These are phyloP conservation scores for Lucilia cuprina DNA, from an alignment of 1,140 invertebrate species.

Conservation along the genomic window DNA sequence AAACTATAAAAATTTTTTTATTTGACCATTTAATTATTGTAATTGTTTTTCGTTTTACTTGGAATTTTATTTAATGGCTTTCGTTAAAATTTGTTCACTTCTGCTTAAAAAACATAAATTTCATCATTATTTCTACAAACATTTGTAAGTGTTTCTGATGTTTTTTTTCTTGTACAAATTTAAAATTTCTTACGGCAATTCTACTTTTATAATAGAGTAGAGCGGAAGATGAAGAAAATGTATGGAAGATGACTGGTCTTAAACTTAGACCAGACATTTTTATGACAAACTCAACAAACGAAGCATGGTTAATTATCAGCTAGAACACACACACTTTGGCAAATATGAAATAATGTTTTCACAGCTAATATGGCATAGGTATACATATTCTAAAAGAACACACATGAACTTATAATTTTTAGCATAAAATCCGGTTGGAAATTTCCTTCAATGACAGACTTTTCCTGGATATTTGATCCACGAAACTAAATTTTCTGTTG, in stretches of 20 bases:
- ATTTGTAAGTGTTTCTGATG: background rate
- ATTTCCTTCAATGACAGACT: too few species aligned
- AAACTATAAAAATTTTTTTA: too few species aligned
- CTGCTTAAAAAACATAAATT: background rate
- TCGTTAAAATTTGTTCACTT: background rate
- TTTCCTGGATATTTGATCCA: too few species aligned
- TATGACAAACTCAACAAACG: background rate
- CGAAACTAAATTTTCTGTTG: too few species aligned
- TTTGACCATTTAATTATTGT: too few species aligned
- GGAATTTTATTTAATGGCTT: too few species aligned
- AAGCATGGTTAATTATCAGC: constrained; percentile 2
- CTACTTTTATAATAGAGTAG: background rate
- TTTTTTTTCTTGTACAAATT: background rate
- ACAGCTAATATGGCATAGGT: background rate
- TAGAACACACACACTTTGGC: background rate
- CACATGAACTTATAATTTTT: background rate
- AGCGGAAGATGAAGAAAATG: background rate
- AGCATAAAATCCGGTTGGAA: too few species aligned
- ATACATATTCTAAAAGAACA: background rate
- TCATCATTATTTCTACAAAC: constrained; percentile 5
- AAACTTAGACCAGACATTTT: background rate
- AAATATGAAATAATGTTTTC: too few species aligned
- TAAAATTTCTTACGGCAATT: background rate
- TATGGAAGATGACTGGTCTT: background rate
- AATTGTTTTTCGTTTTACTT: too few species aligned